These are phyloP conservation scores for Danio kyathit DNA, from an alignment of 2,797 vertebrate genomes.

Conservation along the genomic window DNA sequence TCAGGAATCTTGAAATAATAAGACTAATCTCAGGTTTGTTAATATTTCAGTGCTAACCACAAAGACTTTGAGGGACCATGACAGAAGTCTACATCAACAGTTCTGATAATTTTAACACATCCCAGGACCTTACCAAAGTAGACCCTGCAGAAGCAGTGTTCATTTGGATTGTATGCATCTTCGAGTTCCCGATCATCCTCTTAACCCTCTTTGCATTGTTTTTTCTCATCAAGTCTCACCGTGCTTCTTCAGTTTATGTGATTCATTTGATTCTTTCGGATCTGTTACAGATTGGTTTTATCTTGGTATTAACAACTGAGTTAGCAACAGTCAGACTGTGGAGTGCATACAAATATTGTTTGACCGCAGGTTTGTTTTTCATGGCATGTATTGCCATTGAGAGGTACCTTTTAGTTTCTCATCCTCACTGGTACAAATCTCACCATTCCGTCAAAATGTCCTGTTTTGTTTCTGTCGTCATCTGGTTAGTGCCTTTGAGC, in stretches of 20 bases:
- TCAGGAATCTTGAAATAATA: background rate
- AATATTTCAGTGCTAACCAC: slow-evolving; percentile 7
- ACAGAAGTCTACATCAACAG: background rate
- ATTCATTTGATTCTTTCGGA: slow-evolving; percentile 32
- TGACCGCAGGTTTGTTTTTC: slow-evolving; percentile 17
- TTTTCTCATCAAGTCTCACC: slow-evolving; percentile 19
- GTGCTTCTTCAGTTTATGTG: slow-evolving; percentile 21
- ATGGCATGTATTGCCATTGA: slow-evolving; percentile 32
- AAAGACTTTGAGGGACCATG: slow-evolving; percentile 14
- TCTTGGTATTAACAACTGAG: slow-evolving; percentile 1
- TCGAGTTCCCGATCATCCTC: slow-evolving; percentile 25
- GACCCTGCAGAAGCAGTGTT: background rate
- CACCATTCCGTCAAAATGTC: slow-evolving; percentile 30
- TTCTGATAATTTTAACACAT: background rate
- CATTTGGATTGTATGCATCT: slow-evolving; percentile 4
- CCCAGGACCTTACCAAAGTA: background rate
- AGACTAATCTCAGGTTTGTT: slow-evolving; percentile 7
- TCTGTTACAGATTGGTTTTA: slow-evolving; percentile 27
- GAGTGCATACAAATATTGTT: slow-evolving; percentile 26
- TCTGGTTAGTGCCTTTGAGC: slow-evolving; percentile 32
- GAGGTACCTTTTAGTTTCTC: slow-evolving; percentile 33
- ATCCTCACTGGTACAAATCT: slow-evolving; percentile 31
- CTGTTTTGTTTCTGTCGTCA: background rate
- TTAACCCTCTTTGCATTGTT: slow-evolving; percentile 35
- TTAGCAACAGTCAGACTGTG: background rate